Evolutionary conservation across 2,888 invertebrate genomes (phyloP).

Genomic region (Clepsis dumicolana): DNA sequence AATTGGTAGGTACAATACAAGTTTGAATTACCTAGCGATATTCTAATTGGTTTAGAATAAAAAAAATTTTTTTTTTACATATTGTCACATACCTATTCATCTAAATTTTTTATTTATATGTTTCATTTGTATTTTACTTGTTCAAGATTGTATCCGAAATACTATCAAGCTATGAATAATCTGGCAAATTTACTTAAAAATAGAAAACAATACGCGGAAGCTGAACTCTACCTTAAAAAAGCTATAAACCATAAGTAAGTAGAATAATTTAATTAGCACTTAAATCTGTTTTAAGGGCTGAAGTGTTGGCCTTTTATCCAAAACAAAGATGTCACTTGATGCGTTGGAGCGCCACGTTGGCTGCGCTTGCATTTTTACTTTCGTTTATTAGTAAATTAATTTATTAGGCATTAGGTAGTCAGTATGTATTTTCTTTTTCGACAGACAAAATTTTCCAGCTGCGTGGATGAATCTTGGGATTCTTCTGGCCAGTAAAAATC

Average conservation of each 20-base stretch:
- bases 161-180: constrained; percentile 98
- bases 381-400: neutral
- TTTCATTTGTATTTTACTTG: constrained; percentile 6
- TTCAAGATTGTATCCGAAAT: constrained; percentile 90
- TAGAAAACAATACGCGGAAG: constrained; percentile 88
- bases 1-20: neutral
- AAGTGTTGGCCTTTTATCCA: neutral
- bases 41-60: neutral
- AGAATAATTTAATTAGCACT: neutral
- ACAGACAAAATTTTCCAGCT: constrained; percentile 94
- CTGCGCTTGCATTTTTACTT: neutral
- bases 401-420: neutral
- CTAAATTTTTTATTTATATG: neutral
- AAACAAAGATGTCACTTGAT: neutral
- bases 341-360: neutral
- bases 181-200: constrained; percentile 94
- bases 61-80: neutral
- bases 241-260: constrained; percentile 91
- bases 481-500: constrained; percentile 91
- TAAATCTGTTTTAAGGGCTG: constrained; percentile 6
- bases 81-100: neutral
- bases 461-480: constrained; percentile 99
- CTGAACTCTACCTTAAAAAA: constrained; percentile 89
- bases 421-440: constrained; percentile 37
- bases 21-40: neutral